Evolutionary conservation across 2,888 invertebrate species (phyloP).

Genomic region (Alcis repandata): DNA sequence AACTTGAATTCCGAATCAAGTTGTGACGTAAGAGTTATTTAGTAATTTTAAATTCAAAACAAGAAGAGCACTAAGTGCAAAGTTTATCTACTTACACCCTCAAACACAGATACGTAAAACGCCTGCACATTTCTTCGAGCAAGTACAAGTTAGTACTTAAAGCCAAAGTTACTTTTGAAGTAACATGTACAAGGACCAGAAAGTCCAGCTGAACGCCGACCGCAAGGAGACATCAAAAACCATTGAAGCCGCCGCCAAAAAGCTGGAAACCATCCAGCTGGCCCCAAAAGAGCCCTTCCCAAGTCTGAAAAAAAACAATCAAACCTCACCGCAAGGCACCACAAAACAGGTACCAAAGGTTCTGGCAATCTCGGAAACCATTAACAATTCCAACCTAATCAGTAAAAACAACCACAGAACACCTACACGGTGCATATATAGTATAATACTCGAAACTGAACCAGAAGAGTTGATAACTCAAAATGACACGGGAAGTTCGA

Average conservation of each 20-base stretch:
- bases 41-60: no score
- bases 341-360: not conserved
- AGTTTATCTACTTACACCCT: no score
- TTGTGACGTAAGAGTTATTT: no score
- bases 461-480: not conserved
- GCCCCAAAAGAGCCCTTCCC: not conserved
- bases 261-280: not conserved
- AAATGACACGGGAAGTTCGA: not conserved
- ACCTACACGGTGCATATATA: not conserved
- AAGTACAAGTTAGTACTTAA: conserved; percentile 3
- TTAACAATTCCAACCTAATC: not conserved
- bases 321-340: not conserved
- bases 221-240: not conserved
- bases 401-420: conserved; percentile 18
- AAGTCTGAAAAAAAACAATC: not conserved
- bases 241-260: not conserved
- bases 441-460: not conserved
- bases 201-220: conserved; percentile 1
- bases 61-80: no score
- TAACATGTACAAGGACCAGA: conserved; percentile 22
- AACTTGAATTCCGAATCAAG: no score
- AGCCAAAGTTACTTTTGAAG: conserved; percentile 15
- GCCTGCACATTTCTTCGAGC: not conserved
- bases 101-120: not conserved
- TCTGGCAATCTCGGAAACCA: not conserved